Conservation (phyloP, 2,113 vertebrate species). For the Egretta garzetta region DNA sequence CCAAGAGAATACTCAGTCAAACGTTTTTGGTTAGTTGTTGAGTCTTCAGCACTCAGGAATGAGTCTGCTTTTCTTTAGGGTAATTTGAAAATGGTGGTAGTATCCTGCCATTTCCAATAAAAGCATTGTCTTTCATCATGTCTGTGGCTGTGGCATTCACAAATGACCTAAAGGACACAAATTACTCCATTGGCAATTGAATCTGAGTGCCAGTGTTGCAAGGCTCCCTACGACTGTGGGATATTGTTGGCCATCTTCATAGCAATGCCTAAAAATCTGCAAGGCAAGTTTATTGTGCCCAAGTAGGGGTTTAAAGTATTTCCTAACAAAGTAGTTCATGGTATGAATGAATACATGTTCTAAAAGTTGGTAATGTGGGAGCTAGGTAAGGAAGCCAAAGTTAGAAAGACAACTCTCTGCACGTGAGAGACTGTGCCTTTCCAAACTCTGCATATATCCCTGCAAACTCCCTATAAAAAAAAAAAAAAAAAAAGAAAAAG, state of each 20-base stretch:
- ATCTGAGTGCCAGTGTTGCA: neutral
- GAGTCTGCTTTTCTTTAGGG: neutral
- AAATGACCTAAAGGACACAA: neutral
- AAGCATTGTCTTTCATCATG: neutral
- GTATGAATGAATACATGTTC: neutral
- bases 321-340: neutral
- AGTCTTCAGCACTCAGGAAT: neutral
- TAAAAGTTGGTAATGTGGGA: neutral
- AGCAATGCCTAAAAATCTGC: neutral
- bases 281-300: neutral
- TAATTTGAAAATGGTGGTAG: neutral
- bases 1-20: neutral
- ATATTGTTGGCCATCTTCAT: neutral
- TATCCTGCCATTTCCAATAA: neutral
- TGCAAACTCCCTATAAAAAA: neutral
- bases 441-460: neutral
- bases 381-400: neutral
- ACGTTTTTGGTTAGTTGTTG: neutral
- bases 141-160: fast-evolving
- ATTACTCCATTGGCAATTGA: neutral
- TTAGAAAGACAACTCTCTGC: neutral
- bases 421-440: neutral
- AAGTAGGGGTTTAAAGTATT: neutral
- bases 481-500: neutral
- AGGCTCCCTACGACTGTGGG: neutral